phyloP scores from a whole-genome alignment of 1,140 invertebrate genomes.

The Antheraea pernyi region DNA sequence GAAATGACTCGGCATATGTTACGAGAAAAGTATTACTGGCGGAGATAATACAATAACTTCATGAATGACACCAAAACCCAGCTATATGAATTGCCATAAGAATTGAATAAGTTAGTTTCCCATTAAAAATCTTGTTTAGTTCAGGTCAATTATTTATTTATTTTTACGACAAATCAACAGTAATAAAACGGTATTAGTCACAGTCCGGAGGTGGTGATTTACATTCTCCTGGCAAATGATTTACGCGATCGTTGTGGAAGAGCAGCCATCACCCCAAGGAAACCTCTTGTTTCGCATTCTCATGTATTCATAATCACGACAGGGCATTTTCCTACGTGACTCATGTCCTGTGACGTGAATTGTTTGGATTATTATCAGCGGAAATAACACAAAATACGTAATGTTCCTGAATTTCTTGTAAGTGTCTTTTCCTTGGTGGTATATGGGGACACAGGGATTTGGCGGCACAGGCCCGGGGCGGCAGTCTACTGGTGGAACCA shows the following conservation, averaged over 20 bases:
- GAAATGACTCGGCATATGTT: too few relatives aligned
- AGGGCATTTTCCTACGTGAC: slow-evolving; percentile 38
- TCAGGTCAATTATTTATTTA: background rate
- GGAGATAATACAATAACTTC: too few relatives aligned
- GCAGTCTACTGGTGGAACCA: slow-evolving; percentile 42
- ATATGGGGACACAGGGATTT: slow-evolving; percentile 57
- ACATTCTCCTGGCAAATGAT: slow-evolving; percentile 90
- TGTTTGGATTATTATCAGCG: slow-evolving; percentile 51
- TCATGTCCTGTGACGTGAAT: slow-evolving; percentile 35
- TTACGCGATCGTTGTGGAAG: slow-evolving; percentile 90
- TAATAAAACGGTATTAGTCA: slow-evolving; percentile 31
- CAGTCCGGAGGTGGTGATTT: slow-evolving; percentile 64
- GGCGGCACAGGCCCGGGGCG: slow-evolving; percentile 41
- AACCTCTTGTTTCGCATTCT: slow-evolving; percentile 79
- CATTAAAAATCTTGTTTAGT: background rate
- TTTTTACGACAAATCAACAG: background rate
- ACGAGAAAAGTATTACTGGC: too few relatives aligned
- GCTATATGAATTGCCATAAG: too few relatives aligned
- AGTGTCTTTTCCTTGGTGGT: slow-evolving; percentile 46
- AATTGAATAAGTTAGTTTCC: too few relatives aligned
- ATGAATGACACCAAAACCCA: too few relatives aligned
- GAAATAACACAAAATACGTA: slow-evolving; percentile 48
- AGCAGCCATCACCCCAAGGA: slow-evolving; percentile 95
- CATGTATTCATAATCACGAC: slow-evolving; percentile 70
- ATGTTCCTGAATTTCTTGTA: slow-evolving; percentile 58